Conservation (phyloP, 2,797 vertebrate species). For the Pseudochromis fuscus region DNA sequence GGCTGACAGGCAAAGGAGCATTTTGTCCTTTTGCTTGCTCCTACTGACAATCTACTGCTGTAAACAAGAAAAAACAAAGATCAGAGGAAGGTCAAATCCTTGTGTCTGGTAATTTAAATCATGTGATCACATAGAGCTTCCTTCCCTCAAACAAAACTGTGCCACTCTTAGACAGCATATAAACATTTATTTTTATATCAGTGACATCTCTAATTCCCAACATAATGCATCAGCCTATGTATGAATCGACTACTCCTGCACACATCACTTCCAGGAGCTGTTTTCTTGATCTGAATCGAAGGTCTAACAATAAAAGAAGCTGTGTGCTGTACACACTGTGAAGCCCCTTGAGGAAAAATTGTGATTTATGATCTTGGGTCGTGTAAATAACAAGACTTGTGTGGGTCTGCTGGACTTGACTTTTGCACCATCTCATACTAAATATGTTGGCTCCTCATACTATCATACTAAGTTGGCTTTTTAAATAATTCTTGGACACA, state of each 20-base stretch:
- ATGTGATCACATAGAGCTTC: neutral
- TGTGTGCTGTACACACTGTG: neutral
- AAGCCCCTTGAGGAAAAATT: neutral
- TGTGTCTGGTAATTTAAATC: too few species aligned
- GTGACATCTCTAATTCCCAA: neutral
- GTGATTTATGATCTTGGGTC: neutral
- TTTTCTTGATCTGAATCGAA: neutral
- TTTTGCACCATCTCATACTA: neutral
- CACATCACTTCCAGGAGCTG: neutral
- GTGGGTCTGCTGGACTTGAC: neutral
- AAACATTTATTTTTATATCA: neutral
- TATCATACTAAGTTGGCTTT: neutral
- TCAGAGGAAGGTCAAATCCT: neutral
- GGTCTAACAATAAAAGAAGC: neutral
- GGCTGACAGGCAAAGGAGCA: neutral
- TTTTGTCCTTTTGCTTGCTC: too few species aligned
- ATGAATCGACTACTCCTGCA: neutral
- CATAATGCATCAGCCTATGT: neutral
- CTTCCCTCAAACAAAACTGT: neutral
- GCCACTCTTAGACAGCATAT: neutral
- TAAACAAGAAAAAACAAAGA: too few species aligned
- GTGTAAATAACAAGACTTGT: neutral
- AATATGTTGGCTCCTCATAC: neutral
- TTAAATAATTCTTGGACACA: too few species aligned
- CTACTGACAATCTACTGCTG: too few species aligned